Evolutionary conservation across 2,113 vertebrate genomes (phyloP), one percentile per base, ranked within the genome.

Genomic region (Lophochroa leadbeateri): DNA sequence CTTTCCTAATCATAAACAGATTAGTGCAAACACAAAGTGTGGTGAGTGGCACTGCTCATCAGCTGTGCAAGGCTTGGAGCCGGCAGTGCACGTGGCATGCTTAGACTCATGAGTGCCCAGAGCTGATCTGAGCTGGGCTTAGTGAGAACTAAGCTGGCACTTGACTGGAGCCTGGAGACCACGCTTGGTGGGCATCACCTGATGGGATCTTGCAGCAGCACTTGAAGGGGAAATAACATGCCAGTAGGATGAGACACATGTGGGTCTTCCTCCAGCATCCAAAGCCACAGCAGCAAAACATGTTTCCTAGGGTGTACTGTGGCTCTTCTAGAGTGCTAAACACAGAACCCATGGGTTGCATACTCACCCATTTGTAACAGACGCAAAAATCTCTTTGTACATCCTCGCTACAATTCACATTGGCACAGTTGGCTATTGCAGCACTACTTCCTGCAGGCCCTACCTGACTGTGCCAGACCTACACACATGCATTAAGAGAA

Each of bases 41-140:
- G 37, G n/a, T 64, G n/a, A 47, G 23, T 37, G 24, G 14, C 35
- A 35, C 15, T 41, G 33, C 17, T 43, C 29, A 17, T 25, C 27
- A 24, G 6, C 20, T 53, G n/a, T 21, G 18, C 31, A 43, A 64
- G 58, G 21, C 47, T 68, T 58, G 53, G 25, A 63, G 47, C 31
- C 55, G 63, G 35, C 65, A 37, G 52, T 10, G 18, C 20, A 33
- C 24, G 15, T 11, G 14, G 14, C 21, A 24, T 24, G 23, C 41
- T 60, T 1, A 1, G n/a, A 27, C 10, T 52, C 25, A 43, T 0
- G 1, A 41, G 12, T 33, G 12, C 11, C 16, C 47, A 44, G 39
- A 58, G 35, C 33, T 24, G 28, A 58, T 50, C 10, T 52, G n/a
- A 68, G 24, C 18, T 61, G 31, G 29, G 21, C 27, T 91, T 9